These are phyloP conservation scores for Coenobita brevimanus DNA, from an alignment of 1,140 invertebrate species.

Conservation along the genomic window DNA sequence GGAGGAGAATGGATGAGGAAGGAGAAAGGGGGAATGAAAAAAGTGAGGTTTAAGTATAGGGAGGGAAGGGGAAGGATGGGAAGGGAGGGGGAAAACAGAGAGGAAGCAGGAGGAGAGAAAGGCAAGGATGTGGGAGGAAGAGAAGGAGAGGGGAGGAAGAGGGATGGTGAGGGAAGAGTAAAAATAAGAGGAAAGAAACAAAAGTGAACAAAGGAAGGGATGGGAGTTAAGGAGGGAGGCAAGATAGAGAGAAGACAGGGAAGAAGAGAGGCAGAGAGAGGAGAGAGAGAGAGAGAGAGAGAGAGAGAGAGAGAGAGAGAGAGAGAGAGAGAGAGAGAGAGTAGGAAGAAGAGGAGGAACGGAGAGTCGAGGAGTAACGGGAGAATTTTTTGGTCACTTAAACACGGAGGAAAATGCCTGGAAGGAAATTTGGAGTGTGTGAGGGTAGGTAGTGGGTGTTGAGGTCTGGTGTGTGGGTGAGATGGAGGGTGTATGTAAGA, in stretches of 20 bases:
- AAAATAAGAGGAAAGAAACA: background rate
- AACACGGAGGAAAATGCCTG: too few relatives aligned
- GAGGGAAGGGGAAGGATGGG: background rate
- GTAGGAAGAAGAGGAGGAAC: background rate
- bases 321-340: background rate
- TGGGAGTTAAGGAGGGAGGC: background rate
- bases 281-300: background rate
- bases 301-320: background rate
- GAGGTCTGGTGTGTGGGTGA: background rate
- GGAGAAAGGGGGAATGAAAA: too few relatives aligned
- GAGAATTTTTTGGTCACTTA: background rate
- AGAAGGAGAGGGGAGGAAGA: background rate
- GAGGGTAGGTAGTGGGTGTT: too few relatives aligned
- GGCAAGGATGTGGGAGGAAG: background rate
- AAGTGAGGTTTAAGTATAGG: background rate
- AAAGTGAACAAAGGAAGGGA: background rate
- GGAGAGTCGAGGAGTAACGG: background rate
- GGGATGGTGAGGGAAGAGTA: background rate
- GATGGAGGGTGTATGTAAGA: background rate
- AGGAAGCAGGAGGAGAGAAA: background rate
- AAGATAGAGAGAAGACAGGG: background rate
- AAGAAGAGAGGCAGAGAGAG: background rate
- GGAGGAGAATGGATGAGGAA: background rate
- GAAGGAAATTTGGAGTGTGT: too few relatives aligned
- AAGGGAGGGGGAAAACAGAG: too few relatives aligned